A percentile compares a stretch with the other conserved stretches of the same genome.
Evolutionary conservation across 35 echinoderm and acorn worm species (phyloP).

Genomic region (Ptychodera flava): DNA sequence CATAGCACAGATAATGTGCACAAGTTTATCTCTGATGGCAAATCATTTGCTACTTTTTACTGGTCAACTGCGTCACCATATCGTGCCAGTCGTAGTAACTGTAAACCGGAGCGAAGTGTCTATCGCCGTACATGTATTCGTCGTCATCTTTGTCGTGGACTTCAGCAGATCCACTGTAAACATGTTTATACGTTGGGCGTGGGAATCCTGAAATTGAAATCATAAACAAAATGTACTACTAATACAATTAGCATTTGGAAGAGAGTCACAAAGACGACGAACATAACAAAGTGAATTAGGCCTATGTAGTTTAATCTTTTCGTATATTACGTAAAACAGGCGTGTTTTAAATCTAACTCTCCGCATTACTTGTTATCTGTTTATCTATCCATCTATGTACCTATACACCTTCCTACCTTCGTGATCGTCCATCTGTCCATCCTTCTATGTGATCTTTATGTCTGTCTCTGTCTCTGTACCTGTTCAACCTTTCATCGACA

Average conservation of each 20-base stretch:
- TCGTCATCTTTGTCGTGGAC: slow-evolving; percentile 89
- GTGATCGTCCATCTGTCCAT: too few relatives aligned
- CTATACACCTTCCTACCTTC: too few relatives aligned
- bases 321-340: neutral
- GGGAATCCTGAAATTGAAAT: slow-evolving; percentile 2
- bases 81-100: slow-evolving; percentile 43
- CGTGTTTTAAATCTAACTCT: neutral
- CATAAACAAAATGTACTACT: neutral
- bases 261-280: too few relatives aligned
- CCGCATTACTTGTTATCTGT: neutral
- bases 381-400: too few relatives aligned
- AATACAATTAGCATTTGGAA: neutral
- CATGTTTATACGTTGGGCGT: slow-evolving; percentile 43
- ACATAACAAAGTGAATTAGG: neutral
- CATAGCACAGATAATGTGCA: too few relatives aligned
- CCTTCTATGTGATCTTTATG: too few relatives aligned
- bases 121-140: slow-evolving; percentile 77
- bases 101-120: slow-evolving; percentile 65
- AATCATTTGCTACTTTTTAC: neutral
- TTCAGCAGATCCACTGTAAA: slow-evolving; percentile 40
- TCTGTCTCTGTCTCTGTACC: too few relatives aligned
- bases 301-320: neutral
- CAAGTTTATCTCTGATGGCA: too few relatives aligned
- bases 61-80: neutral
- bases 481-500: too few relatives aligned